Conservation (phyloP, 1,140 invertebrate species). For the Agrypnia vestita region DNA sequence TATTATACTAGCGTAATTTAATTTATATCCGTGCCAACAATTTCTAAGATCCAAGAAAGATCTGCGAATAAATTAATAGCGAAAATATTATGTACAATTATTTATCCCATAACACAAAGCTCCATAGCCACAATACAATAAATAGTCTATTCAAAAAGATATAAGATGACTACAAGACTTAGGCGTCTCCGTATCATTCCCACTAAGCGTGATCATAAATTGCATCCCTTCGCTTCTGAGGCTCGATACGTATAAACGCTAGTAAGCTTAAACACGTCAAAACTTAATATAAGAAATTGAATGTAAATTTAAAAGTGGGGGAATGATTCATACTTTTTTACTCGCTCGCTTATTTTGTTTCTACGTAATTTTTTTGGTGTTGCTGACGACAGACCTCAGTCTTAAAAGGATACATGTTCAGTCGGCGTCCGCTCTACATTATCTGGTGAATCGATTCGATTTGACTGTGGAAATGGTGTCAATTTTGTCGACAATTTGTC, state of each 20-base stretch:
- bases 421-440: constrained; percentile 26
- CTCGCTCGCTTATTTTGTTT: background rate
- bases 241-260: background rate
- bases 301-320: background rate
- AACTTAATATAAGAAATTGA: background rate
- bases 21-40: no score
- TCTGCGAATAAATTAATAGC: no score
- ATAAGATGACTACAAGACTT: constrained; percentile 57
- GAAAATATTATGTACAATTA: background rate
- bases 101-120: constrained; percentile 3
- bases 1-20: no score
- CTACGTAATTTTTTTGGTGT: background rate
- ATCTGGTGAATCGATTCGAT: constrained; percentile 42
- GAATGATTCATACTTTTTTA: constrained; percentile 10
- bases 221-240: constrained; percentile 57
- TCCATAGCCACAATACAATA: constrained; percentile 10
- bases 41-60: no score
- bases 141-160: constrained; percentile 26
- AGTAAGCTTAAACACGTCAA: background rate
- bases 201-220: constrained; percentile 58
- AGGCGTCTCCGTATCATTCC: constrained; percentile 59
- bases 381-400: background rate
- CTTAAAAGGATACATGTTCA: constrained; percentile 22
- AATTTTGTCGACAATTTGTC: constrained; percentile 56
- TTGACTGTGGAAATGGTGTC: constrained; percentile 46